Base-by-base conservation (phyloP, 2,113 vertebrate species). In the Mirza zaza region DNA sequence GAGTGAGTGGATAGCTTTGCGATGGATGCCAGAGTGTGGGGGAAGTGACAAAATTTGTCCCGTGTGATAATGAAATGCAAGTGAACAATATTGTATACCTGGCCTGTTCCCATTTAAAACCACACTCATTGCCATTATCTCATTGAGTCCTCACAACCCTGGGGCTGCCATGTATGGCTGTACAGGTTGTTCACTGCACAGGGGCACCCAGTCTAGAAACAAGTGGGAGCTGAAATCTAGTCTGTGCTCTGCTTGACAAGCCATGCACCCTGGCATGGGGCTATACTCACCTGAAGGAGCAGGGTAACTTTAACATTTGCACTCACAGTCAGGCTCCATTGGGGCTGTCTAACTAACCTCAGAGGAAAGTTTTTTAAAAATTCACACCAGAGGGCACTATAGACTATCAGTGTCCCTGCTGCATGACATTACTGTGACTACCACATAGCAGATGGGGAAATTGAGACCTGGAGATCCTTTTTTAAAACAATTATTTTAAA, bases 1-100 rank as follows among this genome's bases (percentile, higher is more conserved):
- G 94, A 97, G 98, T 99, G 59, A 98, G 98, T 50, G 20, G 10
- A 76, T 17, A 39, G 39, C 32, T 57, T 39, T 13, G 8, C 57
- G 67, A n/a, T 23, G 9, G 59, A 21, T 42, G 59, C 29, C 29
- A 48, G 45, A 42, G 20, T 59, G 13, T 15, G 1, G 6, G n/a
- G 50, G 61, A 89, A 73, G 42, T n/a, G 14, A 32, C 15, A 8
- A 7, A 20, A 11, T 17, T 20, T 39, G 90, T 34, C 32, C 57
- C 5, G 0, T 50, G 57, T 88, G 50, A 70, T 27, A 17, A 80
- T 20, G 70, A 89, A 83, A 84, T 55, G 45, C 50, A 45, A 71
- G 27, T 10, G 39, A 14, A 25, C 39, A 34, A 10, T 25, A 68
- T 23, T 17, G 11, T n/a, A 39, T 14, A 2, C 48, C 57, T 59